These are phyloP conservation scores for Drosophila setifemur DNA, from an alignment of 1,140 invertebrate species.

Conservation along the genomic window DNA sequence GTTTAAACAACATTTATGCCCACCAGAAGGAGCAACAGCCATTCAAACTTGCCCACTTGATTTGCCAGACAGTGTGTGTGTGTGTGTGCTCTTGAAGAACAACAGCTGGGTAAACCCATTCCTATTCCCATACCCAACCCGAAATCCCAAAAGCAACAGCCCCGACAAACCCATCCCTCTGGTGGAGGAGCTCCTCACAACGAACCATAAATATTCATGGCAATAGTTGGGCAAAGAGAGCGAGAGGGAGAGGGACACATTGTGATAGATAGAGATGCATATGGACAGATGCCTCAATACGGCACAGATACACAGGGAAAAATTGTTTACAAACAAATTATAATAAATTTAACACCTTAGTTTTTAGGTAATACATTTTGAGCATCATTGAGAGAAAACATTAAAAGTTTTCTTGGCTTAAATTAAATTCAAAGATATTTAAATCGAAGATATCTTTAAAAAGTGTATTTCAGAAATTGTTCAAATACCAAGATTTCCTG, in stretches of 20 bases:
- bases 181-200: slow-evolving; percentile 32
- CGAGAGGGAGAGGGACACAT: slow-evolving; percentile 20
- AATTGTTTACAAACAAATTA: too few relatives aligned
- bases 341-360: too few relatives aligned
- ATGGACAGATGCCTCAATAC: slow-evolving; percentile 42
- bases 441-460: too few relatives aligned
- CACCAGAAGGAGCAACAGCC: slow-evolving; percentile 23
- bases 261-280: slow-evolving; percentile 20
- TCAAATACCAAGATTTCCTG: too few relatives aligned
- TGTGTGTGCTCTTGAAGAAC: slow-evolving; percentile 24
- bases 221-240: slow-evolving; percentile 28
- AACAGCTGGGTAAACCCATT: slow-evolving; percentile 13
- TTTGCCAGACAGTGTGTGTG: slow-evolving; percentile 43
- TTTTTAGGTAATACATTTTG: too few relatives aligned
- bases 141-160: slow-evolving; percentile 26
- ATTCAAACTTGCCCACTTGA: slow-evolving; percentile 72
- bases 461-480: too few relatives aligned
- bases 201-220: slow-evolving; percentile 78
- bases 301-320: background rate
- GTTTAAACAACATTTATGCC: slow-evolving; percentile 47
- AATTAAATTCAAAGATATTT: too few relatives aligned
- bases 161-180: slow-evolving; percentile 54
- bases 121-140: background rate
- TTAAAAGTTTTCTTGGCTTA: too few relatives aligned
- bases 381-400: too few relatives aligned